These are phyloP conservation scores for Agapornis canus DNA, from an alignment of 2,797 vertebrate species.

Conservation along the genomic window DNA sequence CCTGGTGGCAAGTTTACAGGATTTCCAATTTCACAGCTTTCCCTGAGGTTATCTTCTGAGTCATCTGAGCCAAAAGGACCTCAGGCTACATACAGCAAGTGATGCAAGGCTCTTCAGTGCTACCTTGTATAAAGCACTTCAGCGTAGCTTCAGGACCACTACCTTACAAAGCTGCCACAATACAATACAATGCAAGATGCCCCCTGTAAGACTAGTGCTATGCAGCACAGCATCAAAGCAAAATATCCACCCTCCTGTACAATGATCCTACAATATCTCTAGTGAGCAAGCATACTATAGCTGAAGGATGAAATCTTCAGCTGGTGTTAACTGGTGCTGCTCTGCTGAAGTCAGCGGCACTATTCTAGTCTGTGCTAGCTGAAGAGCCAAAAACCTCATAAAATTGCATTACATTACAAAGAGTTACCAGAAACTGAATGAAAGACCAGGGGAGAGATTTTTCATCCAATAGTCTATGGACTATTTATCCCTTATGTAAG, in stretches of 20 bases:
- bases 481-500: background rate
- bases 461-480: background rate
- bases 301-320: background rate
- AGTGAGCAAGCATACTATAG: background rate
- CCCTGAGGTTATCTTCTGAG: background rate
- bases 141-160: background rate
- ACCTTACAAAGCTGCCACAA: background rate
- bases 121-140: background rate
- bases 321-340: background rate
- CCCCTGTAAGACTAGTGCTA: background rate
- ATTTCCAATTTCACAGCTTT: background rate
- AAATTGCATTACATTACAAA: background rate
- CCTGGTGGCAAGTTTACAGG: background rate
- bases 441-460: background rate
- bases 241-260: background rate
- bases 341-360: background rate
- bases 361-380: background rate
- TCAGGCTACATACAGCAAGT: background rate
- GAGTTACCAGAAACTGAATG: background rate
- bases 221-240: background rate
- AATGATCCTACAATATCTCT: background rate
- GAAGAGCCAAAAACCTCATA: background rate
- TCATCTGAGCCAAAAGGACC: background rate
- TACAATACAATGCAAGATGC: rapidly evolving
- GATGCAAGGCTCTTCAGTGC: background rate